Conservation (phyloP, 2,797 vertebrate species). For the Lepus oiostolus region DNA sequence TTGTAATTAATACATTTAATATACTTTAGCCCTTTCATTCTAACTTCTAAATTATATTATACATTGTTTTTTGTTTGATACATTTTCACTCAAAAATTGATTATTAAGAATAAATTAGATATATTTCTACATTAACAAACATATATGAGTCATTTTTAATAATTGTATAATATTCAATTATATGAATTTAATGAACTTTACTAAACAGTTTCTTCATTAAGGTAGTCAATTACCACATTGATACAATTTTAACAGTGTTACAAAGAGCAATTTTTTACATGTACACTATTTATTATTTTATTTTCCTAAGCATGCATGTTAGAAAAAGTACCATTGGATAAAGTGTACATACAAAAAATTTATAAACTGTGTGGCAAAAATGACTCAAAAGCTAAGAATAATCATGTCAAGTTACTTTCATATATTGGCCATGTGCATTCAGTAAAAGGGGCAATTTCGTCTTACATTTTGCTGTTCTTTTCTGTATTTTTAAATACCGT, state of each 20-base stretch:
- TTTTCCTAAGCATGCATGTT: not conserved
- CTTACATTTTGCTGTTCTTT: not conserved
- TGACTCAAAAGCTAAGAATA: not conserved
- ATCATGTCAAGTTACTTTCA: not conserved
- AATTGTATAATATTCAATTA: not conserved
- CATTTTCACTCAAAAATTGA: not conserved
- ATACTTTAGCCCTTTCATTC: not conserved
- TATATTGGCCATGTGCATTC: not conserved
- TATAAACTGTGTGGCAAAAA: not conserved
- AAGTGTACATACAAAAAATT: not conserved
- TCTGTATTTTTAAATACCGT: conserved; percentile 18
- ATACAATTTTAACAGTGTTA: not conserved
- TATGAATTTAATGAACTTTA: not conserved
- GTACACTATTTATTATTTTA: not conserved
- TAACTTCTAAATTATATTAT: not conserved
- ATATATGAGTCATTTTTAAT: not conserved
- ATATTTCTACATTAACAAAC: not conserved
- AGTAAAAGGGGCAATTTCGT: not conserved
- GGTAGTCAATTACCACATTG: not conserved
- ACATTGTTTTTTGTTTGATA: not conserved
- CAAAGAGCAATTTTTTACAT: not conserved
- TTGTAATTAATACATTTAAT: not conserved
- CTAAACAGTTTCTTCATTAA: not conserved
- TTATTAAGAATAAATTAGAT: not conserved
- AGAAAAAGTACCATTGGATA: not conserved